Evolutionary conservation across 2,888 invertebrate species (phyloP), one percentile per base, ranked within the genome.

Genomic region (Auanema freiburgensis): DNA sequence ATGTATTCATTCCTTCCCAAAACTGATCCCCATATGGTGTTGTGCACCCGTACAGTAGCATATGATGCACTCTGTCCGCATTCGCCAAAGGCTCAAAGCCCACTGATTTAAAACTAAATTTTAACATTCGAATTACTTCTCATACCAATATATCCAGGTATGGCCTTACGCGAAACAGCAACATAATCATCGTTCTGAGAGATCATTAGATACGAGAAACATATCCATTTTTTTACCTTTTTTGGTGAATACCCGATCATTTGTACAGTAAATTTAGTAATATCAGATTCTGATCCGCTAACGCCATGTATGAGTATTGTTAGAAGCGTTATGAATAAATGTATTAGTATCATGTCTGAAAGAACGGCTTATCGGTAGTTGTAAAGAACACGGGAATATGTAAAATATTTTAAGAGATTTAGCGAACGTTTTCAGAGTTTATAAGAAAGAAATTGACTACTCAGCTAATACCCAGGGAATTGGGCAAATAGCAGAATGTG

Each of bases 41-140:
- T 12, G 74, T 78, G 76, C 88, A 88, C 24, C 87, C 88, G 76
- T 87, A 88, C 25, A 88, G 79, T n/a, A 88, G 83, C 82, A 88
- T 87, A 80, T 88, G 88, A 79, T 88, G 88, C 10, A 88, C 87
- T 16, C 86, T 85, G 52, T 85, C 85, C 67, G 86, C 87, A 71
- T 86, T 84, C 11, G 88, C 87, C 63, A 87, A 84, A 5, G 88
- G 88, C 68, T 86, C 84, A 80, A 86, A 87, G 56, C 84, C 85
- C 41, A 85, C 87, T 87, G 79, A 72, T 8, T 12, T 40, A 10
- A 46, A 46, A 46, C 3, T 33, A 8, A 5, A 5, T 33, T 33
- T 3, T 33, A 33, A 33, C 21, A 46, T 5, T 51, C 6, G 25
- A 23, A 52, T 52, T 2, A 3, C n/a, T 1, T 21, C 11, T 58